Percentiles rank a stretch among this genome's conserved stretches.
Evolutionary conservation across 2,113 vertebrate species (phyloP).

Genomic region (Polypterus senegalus): DNA sequence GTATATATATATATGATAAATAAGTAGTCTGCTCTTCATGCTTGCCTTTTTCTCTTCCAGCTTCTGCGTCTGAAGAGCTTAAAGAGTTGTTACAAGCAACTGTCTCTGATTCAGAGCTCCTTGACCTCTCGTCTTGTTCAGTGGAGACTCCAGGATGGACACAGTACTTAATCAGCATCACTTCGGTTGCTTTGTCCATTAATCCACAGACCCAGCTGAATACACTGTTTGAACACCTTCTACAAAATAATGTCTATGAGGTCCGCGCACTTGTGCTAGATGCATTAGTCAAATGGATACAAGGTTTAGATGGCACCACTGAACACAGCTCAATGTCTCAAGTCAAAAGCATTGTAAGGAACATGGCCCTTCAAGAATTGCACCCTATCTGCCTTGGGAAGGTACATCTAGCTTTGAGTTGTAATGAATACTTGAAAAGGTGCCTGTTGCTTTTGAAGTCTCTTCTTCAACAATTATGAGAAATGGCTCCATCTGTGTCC

Average conservation of each 20-base stretch:
- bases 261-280: slow-evolving; percentile 62
- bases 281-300: slow-evolving; percentile 46
- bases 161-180: slow-evolving; percentile 76
- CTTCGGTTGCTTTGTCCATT: slow-evolving; percentile 43
- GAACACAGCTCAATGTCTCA: slow-evolving; percentile 32
- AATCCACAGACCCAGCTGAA: slow-evolving; percentile 9
- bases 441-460: too few species aligned
- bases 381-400: slow-evolving; percentile 74
- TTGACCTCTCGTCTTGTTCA: slow-evolving; percentile 25
- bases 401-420: slow-evolving; percentile 35
- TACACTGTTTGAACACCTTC: slow-evolving; percentile 37
- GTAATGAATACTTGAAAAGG: too few species aligned
- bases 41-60: slow-evolving; percentile 33
- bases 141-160: slow-evolving; percentile 51
- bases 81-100: slow-evolving; percentile 44
- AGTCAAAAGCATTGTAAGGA: slow-evolving; percentile 47
- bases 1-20: too few species aligned
- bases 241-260: slow-evolving; percentile 62
- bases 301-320: slow-evolving; percentile 3
- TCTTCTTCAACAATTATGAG: too few species aligned
- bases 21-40: slow-evolving; percentile 19
- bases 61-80: slow-evolving; percentile 43
- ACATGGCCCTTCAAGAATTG: slow-evolving; percentile 59
- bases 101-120: slow-evolving; percentile 59
- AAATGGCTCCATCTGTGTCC: too few species aligned